phyloP scores from a whole-genome alignment of 1,140 invertebrate species.

The Augochlora pura region DNA sequence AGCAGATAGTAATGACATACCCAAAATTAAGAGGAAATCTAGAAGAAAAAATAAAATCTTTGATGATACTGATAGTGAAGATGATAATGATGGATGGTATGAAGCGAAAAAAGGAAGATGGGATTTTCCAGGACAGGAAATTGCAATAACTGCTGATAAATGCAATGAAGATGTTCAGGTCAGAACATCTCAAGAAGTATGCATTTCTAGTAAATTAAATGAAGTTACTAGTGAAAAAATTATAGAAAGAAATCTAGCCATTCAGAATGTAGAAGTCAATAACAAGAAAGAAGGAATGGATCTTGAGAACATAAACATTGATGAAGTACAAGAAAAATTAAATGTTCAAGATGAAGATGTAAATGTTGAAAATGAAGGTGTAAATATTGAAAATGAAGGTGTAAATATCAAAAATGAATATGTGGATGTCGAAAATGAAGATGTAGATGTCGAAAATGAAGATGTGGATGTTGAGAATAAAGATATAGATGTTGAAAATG shows the following conservation, averaged over 20 bases:
- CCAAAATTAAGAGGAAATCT: neutral
- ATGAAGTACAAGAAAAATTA: too few species aligned
- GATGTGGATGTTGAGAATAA: too few species aligned
- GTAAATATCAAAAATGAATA: too few species aligned
- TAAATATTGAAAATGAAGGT: neutral
- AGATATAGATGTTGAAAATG: neutral
- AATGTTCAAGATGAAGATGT: too few species aligned
- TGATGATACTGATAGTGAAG: neutral
- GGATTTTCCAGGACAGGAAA: too few species aligned
- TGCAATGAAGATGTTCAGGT: too few species aligned
- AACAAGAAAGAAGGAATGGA: too few species aligned
- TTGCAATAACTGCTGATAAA: neutral
- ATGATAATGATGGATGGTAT: neutral
- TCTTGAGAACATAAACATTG: too few species aligned
- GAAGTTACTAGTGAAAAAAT: conserved; percentile 2
- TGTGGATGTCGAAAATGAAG: neutral
- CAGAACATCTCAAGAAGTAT: neutral
- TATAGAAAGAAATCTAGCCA: conserved; percentile 6
- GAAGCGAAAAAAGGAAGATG: neutral
- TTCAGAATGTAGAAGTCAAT: too few species aligned
- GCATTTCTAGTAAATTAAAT: neutral
- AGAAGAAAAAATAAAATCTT: neutral
- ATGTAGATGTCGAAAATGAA: neutral
- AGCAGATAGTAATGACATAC: neutral
- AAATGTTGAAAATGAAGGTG: conserved; percentile 3